These are phyloP conservation scores for Bombus consobrinus DNA, from an alignment of 1,140 invertebrate genomes.

Conservation along the genomic window DNA sequence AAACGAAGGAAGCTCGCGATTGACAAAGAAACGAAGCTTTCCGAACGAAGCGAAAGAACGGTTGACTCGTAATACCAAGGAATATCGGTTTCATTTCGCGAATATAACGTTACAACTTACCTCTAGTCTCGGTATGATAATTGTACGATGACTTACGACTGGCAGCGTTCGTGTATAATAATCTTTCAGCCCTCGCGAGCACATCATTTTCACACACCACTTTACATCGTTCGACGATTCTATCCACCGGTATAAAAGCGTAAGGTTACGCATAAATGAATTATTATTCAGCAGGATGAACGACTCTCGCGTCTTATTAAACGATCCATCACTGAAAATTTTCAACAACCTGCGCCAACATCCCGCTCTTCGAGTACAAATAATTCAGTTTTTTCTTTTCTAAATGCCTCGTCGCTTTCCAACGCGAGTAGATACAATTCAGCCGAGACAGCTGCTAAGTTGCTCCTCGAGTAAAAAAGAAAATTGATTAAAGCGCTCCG, in stretches of 20 bases:
- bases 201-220: slow-evolving; percentile 31
- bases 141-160: neutral
- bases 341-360: neutral
- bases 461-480: neutral
- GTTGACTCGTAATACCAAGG: too few species aligned
- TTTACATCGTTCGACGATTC: slow-evolving; percentile 50
- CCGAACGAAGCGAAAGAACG: too few species aligned
- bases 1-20: too few species aligned
- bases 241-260: slow-evolving; percentile 28
- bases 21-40: too few species aligned
- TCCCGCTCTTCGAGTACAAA: neutral
- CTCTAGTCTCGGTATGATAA: neutral
- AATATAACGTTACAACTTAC: neutral
- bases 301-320: neutral
- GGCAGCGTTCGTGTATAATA: neutral
- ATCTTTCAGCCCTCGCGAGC: slow-evolving; percentile 11
- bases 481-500: slow-evolving; percentile 1
- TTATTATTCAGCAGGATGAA: slow-evolving; percentile 16
- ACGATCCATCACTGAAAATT: neutral
- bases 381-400: neutral
- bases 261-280: slow-evolving; percentile 38
- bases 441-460: too few species aligned
- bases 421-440: neutral
- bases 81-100: neutral
- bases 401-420: neutral